Percentiles rank a stretch among this genome's conserved stretches.
phyloP scores from a whole-genome alignment of 2,113 vertebrate genomes.

The Poicephalus meyeri region DNA sequence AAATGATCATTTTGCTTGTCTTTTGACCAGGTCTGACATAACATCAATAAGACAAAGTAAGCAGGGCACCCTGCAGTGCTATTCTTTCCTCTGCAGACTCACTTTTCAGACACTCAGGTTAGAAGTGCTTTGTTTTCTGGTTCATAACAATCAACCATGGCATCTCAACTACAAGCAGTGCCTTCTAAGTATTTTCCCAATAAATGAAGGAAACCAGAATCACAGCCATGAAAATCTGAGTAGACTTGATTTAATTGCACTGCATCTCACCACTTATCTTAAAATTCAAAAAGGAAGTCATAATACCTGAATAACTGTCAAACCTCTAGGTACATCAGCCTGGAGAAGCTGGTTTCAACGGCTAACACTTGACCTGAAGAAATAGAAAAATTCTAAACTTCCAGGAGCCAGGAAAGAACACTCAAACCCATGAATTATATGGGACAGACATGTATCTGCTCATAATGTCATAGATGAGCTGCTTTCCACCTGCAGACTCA shows the following conservation, averaged over 20 bases:
- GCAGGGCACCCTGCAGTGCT: not conserved
- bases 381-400: not conserved
- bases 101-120: not conserved
- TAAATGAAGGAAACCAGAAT: not conserved
- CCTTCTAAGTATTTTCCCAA: not conserved
- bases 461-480: not conserved
- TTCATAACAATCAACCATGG: not conserved
- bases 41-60: not conserved
- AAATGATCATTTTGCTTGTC: conserved; percentile 31
- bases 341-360: not conserved
- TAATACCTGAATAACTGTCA: not conserved
- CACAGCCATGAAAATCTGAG: not conserved
- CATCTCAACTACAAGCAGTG: not conserved
- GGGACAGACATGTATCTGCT: not conserved
- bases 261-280: not conserved
- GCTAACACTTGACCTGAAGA: not conserved
- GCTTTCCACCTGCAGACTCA: not conserved
- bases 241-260: not conserved
- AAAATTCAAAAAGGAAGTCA: not conserved
- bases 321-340: not conserved
- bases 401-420: not conserved
- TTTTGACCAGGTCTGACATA: conserved; percentile 43
- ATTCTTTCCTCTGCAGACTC: not conserved
- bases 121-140: not conserved
- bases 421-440: not conserved